A percentile compares a stretch with the other conserved stretches of the same genome.
Evolutionary conservation across 2,797 vertebrate species (phyloP).

Genomic region (Hipposideros larvatus): DNA sequence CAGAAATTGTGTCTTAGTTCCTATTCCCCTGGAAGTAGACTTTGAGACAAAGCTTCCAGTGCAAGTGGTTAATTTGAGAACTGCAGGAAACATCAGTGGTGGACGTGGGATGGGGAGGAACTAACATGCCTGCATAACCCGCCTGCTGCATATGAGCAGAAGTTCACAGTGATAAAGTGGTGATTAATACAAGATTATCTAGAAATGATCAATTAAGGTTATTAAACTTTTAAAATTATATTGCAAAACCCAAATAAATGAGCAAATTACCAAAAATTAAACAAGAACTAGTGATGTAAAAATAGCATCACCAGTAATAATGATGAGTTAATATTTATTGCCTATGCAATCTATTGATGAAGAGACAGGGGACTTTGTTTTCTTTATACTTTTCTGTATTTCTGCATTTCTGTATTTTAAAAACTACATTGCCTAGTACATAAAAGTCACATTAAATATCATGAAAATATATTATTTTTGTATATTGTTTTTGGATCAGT

Average conservation of each 20-base stretch:
- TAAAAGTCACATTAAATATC: background rate
- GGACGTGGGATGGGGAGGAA: accelerated
- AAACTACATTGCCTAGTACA: background rate
- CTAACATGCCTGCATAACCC: accelerated
- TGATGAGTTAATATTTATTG: background rate
- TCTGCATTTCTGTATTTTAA: background rate
- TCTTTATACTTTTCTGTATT: background rate
- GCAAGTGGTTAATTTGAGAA: background rate
- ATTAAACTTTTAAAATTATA: background rate
- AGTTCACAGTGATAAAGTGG: too few relatives aligned
- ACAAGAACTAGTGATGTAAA: background rate
- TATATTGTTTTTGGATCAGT: background rate
- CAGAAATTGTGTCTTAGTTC: background rate
- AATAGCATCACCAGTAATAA: background rate
- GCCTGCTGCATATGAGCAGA: accelerated
- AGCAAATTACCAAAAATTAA: background rate
- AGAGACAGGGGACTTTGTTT: background rate
- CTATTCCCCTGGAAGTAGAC: background rate
- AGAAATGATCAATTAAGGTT: background rate
- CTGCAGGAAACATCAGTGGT: too few relatives aligned
- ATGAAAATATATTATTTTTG: background rate
- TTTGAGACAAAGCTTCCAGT: background rate
- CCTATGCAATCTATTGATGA: background rate
- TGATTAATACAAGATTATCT: background rate
- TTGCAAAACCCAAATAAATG: background rate